phyloP scores from a whole-genome alignment of 2,888 invertebrate species.

The Tipula confusa region DNA sequence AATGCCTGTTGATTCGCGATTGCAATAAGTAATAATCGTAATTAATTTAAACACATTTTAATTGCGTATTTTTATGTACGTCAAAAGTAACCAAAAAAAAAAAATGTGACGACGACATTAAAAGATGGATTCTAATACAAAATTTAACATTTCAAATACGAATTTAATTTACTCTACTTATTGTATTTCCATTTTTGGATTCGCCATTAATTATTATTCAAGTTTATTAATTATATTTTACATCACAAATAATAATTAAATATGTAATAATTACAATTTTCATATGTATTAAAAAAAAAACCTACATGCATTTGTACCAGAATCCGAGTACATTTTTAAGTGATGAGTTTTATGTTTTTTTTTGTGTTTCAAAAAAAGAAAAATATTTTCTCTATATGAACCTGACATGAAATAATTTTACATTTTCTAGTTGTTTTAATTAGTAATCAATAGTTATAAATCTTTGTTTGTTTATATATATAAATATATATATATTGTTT shows the following conservation, averaged over 20 bases:
- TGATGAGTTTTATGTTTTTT: slow-evolving; percentile 28
- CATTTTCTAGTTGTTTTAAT: not conserved
- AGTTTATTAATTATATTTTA: not conserved
- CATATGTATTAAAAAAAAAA: not conserved
- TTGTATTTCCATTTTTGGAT: not conserved
- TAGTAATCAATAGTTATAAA: not conserved
- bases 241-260: not conserved
- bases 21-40: not conserved
- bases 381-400: not conserved
- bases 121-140: slow-evolving; percentile 25
- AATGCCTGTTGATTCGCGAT: not conserved
- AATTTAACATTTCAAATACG: not conserved
- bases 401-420: not conserved
- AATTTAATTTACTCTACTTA: not conserved
- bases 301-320: not conserved
- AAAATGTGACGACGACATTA: slow-evolving; percentile 30
- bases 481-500: not conserved
- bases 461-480: not conserved
- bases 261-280: not conserved
- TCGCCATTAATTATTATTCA: not conserved
- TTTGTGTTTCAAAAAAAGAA: not conserved
- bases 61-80: not conserved
- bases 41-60: not conserved
- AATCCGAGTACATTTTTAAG: slow-evolving; percentile 29
- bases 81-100: not conserved